Base-by-base conservation (phyloP, 2,888 invertebrate genomes). In the Sarcophaga rosellei region DNA sequence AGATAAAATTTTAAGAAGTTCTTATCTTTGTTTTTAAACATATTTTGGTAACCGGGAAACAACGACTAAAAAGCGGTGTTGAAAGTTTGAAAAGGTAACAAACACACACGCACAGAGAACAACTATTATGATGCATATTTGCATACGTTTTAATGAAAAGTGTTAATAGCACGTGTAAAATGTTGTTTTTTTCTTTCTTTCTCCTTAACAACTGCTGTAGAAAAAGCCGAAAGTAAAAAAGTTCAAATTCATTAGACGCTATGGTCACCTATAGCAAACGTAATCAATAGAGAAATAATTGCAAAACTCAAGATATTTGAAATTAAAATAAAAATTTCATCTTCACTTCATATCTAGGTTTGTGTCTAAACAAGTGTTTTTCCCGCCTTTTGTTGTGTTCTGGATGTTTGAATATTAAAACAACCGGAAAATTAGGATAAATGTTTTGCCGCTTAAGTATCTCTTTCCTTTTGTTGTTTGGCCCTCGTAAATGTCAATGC, bases 371-470 rank as follows among this genome's bases (percentile, higher is more conserved):
- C 47, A 83, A 73, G 21, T 78, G 59, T 70, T 17, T 8, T 15
- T 65, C 65, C 45, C 15, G 47, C 4, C 47, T 25, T 53, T 65
- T 70, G 45, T 5, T n/a, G n/a, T 20, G 57, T 73, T 75, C 20
- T 69, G 68, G 72, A 10, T 63, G 53, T 53, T 81, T 77, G 47
- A 21, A 84, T 68, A 73, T 73, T 84, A 80, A 80, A 86, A 74
- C 80, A 86, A 74, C 61, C 86, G 84, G 84, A 84, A 86, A 86
- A 86, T 84, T 63, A 81, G 86, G 83, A 80, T 86, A 81, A 86
- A 83, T 84, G 86, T 81, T 86, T 86, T 80, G 70, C 10, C 35
- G 10, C 84, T 84, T 84, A 81, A 83, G 68, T 77, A 82, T 77
- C 74, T 74, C 25, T 62, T 72, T 20, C 20, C 65, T n/a, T 15